Conservation (phyloP, 1,140 invertebrate species). For the Sitobion miscanthi region DNA sequence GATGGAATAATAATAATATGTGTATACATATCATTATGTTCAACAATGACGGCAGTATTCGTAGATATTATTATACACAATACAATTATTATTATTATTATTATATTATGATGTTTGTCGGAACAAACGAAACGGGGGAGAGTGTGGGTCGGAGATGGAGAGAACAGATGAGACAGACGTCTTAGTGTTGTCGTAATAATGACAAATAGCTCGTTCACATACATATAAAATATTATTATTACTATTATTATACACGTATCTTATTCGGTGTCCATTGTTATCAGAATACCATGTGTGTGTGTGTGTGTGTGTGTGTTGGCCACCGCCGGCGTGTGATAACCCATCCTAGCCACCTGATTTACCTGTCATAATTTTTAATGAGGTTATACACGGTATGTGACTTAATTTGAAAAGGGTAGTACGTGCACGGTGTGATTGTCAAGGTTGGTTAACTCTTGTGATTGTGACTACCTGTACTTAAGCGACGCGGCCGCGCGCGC, state of each 20-base stretch:
- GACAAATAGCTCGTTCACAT: slow-evolving; percentile 52
- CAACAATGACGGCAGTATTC: slow-evolving; percentile 16
- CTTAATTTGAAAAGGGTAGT: slow-evolving; percentile 50
- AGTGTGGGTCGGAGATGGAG: neutral
- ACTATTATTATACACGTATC: slow-evolving; percentile 40
- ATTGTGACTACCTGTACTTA: slow-evolving; percentile 2
- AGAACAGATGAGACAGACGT: neutral
- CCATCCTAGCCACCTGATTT: slow-evolving; percentile 37
- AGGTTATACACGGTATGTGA: slow-evolving; percentile 54
- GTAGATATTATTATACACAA: slow-evolving; percentile 50
- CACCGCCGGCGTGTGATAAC: slow-evolving; percentile 43
- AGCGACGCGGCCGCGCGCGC: neutral
- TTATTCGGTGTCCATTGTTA: slow-evolving; percentile 44
- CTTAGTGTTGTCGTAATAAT: slow-evolving; percentile 44
- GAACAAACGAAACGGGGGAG: slow-evolving; percentile 38
- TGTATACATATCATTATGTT: slow-evolving; percentile 56
- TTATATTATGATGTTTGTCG: slow-evolving; percentile 54
- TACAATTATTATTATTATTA: slow-evolving; percentile 52
- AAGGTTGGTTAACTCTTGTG: slow-evolving; percentile 47
- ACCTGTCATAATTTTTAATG: slow-evolving; percentile 55
- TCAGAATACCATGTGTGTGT: neutral
- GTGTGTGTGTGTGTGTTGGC: neutral
- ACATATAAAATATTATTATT: slow-evolving; percentile 37
- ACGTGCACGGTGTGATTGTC: slow-evolving; percentile 50
- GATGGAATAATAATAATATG: slow-evolving; percentile 35